Percentiles rank a stretch among this genome's conserved stretches.
phyloP scores from a whole-genome alignment of 2,888 invertebrate species.

The Cheilosia pagana region DNA sequence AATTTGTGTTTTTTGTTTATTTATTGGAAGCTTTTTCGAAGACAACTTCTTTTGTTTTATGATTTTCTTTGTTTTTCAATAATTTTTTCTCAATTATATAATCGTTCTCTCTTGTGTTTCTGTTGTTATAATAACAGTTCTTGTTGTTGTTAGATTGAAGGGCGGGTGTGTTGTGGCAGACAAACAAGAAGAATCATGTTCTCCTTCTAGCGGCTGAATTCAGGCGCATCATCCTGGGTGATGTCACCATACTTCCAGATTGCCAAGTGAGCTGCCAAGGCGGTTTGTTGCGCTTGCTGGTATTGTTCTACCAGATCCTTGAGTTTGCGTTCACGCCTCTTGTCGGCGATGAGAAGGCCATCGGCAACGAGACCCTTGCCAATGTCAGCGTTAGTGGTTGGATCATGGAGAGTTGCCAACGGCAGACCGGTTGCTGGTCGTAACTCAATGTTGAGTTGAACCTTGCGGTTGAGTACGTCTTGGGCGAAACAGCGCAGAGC shows the following conservation, averaged over 20 bases:
- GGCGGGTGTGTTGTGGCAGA: slow-evolving; percentile 83
- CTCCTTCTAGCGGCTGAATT: slow-evolving; percentile 82
- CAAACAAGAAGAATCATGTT: slow-evolving; percentile 80
- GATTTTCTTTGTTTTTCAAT: slow-evolving; percentile 58
- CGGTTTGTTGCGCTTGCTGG: slow-evolving; percentile 92
- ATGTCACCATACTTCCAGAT: slow-evolving; percentile 99
- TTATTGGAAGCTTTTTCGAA: slow-evolving; percentile 73
- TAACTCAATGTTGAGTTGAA: slow-evolving; percentile 93
- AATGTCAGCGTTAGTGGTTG: slow-evolving; percentile 83
- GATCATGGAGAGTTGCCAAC: slow-evolving; percentile 83
- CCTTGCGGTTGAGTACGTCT: slow-evolving; percentile 88
- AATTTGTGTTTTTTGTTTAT: slow-evolving; percentile 64
- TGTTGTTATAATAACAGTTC: slow-evolving; percentile 66
- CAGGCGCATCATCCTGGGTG: slow-evolving; percentile 83
- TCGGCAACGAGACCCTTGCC: slow-evolving; percentile 92
- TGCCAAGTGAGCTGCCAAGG: slow-evolving; percentile 93
- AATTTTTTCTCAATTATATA: slow-evolving; percentile 63
- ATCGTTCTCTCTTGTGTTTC: slow-evolving; percentile 71
- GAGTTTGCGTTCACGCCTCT: slow-evolving; percentile 91
- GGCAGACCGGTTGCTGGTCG: slow-evolving; percentile 82
- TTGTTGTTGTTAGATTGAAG: slow-evolving; percentile 79
- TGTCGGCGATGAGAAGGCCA: slow-evolving; percentile 93
- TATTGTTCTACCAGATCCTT: slow-evolving; percentile 92
- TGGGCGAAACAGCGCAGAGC: slow-evolving; percentile 88
- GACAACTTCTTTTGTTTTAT: slow-evolving; percentile 47